These are phyloP conservation scores for Lasioglossum leucozonium DNA, from an alignment of 2,888 invertebrate genomes.

Conservation along the genomic window DNA sequence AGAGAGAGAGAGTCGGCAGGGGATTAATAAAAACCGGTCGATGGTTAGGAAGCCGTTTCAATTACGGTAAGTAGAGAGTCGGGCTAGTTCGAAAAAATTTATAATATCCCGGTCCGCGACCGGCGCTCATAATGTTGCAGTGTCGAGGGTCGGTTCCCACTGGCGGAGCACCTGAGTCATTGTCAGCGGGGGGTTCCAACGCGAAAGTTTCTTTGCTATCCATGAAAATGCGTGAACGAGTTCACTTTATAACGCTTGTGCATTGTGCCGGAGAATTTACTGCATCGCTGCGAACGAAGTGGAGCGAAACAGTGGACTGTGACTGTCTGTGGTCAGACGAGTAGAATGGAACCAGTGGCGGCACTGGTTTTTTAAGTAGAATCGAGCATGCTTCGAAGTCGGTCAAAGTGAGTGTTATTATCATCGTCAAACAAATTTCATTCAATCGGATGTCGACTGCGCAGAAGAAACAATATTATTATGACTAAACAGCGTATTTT, in stretches of 20 bases:
- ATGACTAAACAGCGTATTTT: no score
- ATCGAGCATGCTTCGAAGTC: not conserved
- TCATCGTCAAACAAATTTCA: not conserved
- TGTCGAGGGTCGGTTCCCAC: not conserved
- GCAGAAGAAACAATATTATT: not conserved
- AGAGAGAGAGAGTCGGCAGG: not conserved
- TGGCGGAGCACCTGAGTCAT: not conserved
- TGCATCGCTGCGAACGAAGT: not conserved
- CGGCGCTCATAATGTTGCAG: not conserved
- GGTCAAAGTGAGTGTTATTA: no score
- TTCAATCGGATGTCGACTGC: not conserved
- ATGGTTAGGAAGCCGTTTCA: not conserved
- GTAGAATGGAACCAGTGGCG: not conserved
- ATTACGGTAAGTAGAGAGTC: not conserved
- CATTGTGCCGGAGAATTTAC: not conserved
- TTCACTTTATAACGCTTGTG: not conserved
- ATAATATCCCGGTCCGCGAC: slow-evolving; percentile 6
- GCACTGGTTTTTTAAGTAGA: not conserved
- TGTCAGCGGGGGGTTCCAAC: not conserved
- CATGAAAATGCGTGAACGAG: not conserved
- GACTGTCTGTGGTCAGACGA: not conserved
- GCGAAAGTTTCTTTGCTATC: not conserved
- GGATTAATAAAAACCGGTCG: slow-evolving; percentile 12
- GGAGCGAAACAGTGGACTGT: not conserved
- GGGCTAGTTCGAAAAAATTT: slow-evolving; percentile 4